Percentiles rank a stretch among this genome's conserved stretches.
phyloP scores from a whole-genome alignment of 2,113 vertebrate genomes.

The Caretta caretta region DNA sequence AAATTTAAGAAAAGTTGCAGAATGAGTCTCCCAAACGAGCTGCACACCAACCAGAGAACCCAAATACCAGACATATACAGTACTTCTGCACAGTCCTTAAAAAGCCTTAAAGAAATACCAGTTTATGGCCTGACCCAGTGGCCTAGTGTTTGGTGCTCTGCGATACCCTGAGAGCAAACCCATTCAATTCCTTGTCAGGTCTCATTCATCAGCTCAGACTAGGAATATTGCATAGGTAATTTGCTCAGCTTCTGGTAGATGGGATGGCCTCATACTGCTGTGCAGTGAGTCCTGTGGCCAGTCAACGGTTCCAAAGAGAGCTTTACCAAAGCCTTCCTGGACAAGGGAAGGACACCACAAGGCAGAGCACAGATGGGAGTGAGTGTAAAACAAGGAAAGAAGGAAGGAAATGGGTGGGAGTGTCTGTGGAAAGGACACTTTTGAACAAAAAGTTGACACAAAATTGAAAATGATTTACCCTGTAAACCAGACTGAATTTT shows the following conservation, averaged over 20 bases:
- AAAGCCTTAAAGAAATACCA: background rate
- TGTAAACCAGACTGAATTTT: constrained; percentile 13
- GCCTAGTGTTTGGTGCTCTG: background rate
- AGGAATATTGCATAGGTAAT: background rate
- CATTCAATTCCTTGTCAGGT: background rate
- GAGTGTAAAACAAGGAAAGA: constrained; percentile 61
- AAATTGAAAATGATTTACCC: constrained; percentile 43
- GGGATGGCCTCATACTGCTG: background rate
- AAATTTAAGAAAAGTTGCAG: constrained; percentile 57
- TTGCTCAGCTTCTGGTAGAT: background rate
- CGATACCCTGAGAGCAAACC: background rate
- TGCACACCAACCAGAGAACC: constrained; percentile 4
- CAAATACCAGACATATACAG: background rate
- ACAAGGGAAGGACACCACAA: constrained; percentile 46
- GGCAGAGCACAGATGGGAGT: constrained; percentile 58
- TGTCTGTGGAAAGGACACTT: constrained; percentile 49
- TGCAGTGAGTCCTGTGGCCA: background rate
- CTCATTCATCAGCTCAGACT: background rate
- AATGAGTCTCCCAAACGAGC: constrained; percentile 44
- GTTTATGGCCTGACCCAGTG: background rate
- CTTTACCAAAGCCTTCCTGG: rapidly evolving
- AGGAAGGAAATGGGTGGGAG: constrained; percentile 50
- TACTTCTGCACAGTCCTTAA: background rate
- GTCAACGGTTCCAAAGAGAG: background rate
- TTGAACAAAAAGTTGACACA: constrained; percentile 61